Conservation (phyloP, 2,797 vertebrate genomes). For the Crocidura indochinensis region DNA sequence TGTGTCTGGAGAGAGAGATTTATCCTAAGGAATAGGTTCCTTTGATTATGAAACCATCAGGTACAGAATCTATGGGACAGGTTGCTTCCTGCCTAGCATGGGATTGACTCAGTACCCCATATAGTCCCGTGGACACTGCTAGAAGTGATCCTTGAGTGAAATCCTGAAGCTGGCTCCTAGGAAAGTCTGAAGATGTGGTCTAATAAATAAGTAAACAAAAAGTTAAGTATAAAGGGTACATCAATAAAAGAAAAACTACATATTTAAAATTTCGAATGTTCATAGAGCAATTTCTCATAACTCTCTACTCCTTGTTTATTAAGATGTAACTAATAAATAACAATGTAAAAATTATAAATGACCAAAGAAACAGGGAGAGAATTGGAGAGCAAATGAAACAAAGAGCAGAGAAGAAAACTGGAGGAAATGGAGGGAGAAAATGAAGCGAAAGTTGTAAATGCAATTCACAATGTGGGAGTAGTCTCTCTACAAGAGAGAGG, state of each 20-base stretch:
- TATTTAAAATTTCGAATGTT: neutral
- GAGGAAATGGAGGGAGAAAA: neutral
- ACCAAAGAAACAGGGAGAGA: neutral
- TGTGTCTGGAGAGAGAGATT: neutral
- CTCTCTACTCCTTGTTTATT: neutral
- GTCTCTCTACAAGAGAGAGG: neutral
- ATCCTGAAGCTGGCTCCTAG: too few relatives aligned
- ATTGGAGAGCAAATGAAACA: slow-evolving; percentile 48
- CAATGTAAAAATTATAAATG: neutral
- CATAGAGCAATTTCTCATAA: neutral
- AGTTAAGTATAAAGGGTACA: too few relatives aligned
- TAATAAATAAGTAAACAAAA: too few relatives aligned
- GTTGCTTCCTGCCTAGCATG: too few relatives aligned
- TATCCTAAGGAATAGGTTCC: too few relatives aligned
- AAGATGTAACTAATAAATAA: neutral
- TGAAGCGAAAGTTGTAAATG: neutral
- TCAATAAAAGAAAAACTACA: neutral
- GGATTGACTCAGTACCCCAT: too few relatives aligned
- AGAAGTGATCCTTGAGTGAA: too few relatives aligned
- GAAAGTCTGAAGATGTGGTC: too few relatives aligned
- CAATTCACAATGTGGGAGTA: neutral
- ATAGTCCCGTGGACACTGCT: too few relatives aligned
- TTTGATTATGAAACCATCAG: too few relatives aligned
- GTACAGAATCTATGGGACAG: too few relatives aligned
- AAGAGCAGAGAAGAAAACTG: neutral